Conservation (phyloP, 2,113 vertebrate genomes). For the Paedocypris sp. region DNA sequence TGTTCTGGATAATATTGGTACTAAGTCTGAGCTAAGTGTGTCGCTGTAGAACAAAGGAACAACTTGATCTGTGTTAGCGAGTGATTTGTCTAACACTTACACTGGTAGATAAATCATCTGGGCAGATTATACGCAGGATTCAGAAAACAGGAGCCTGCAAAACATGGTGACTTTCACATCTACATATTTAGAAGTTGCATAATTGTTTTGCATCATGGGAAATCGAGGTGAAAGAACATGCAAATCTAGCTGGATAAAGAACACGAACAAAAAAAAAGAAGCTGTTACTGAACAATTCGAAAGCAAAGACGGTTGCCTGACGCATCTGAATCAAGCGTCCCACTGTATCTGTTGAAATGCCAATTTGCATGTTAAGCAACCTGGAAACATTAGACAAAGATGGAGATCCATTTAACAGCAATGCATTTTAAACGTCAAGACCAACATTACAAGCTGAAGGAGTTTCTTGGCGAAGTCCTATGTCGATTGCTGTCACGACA, state of each 20-base stretch:
- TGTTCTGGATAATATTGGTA: too few relatives aligned
- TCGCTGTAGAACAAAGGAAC: too few relatives aligned
- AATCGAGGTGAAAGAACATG: constrained; percentile 7
- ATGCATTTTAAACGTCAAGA: neutral
- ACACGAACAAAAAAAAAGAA: neutral
- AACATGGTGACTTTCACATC: constrained; percentile 20
- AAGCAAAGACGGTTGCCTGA: too few relatives aligned
- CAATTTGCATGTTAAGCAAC: constrained; percentile 15
- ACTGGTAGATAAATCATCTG: constrained; percentile 13
- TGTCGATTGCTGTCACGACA: constrained; percentile 8
- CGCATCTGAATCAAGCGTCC: too few relatives aligned
- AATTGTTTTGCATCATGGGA: neutral
- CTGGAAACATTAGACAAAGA: neutral
- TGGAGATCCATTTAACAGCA: neutral
- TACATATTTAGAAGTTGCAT: constrained; percentile 4
- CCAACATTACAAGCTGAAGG: too few relatives aligned
- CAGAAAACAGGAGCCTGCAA: constrained; percentile 22
- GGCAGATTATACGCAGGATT: constrained; percentile 13
- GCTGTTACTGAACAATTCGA: too few relatives aligned
- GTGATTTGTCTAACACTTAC: constrained; percentile 13
- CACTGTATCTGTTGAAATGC: constrained; percentile 4
- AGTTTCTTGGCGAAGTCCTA: too few relatives aligned
- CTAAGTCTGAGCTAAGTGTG: too few relatives aligned
- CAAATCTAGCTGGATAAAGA: constrained; percentile 7
- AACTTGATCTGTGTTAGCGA: neutral